Conservation (phyloP, 2,113 vertebrate genomes). For the Psammodynastes pulverulentus region DNA sequence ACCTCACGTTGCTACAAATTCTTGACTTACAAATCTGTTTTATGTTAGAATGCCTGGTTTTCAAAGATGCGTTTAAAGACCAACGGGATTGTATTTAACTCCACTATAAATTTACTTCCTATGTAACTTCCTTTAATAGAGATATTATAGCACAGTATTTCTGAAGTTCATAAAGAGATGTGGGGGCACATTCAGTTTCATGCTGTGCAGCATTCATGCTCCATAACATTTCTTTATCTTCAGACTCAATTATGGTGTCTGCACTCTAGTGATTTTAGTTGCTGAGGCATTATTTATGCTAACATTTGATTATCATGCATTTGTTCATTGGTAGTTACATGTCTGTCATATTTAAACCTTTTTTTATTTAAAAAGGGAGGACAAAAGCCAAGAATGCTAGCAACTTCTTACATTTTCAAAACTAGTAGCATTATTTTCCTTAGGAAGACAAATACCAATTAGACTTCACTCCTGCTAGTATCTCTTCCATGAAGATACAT, state of each 20-base stretch:
- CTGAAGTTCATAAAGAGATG: conserved; percentile 45
- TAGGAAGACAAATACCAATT: not conserved
- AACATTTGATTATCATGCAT: not conserved
- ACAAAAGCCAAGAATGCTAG: not conserved
- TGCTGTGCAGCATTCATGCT: conserved; percentile 18
- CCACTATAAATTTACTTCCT: conserved; percentile 18
- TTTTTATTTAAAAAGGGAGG: not conserved
- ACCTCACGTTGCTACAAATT: not conserved
- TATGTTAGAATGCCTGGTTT: not conserved
- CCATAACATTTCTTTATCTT: conserved; percentile 44
- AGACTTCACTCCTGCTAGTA: not conserved
- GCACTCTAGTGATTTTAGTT: not conserved
- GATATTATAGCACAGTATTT: conserved; percentile 17
- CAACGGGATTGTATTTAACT: conserved; percentile 39
- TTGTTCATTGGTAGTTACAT: not conserved
- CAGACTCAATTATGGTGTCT: not conserved
- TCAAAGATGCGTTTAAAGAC: not conserved
- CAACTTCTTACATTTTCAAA: not conserved
- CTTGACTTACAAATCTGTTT: conserved; percentile 9
- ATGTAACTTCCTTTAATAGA: conserved; percentile 42
- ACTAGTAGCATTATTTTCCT: not conserved
- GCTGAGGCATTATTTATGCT: not conserved
- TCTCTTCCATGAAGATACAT: not conserved
- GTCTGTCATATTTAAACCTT: not conserved
- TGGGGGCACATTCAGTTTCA: conserved; percentile 15